Evolutionary conservation across 1,140 invertebrate species (phyloP).

Genomic region (Drosophila baimaii): DNA sequence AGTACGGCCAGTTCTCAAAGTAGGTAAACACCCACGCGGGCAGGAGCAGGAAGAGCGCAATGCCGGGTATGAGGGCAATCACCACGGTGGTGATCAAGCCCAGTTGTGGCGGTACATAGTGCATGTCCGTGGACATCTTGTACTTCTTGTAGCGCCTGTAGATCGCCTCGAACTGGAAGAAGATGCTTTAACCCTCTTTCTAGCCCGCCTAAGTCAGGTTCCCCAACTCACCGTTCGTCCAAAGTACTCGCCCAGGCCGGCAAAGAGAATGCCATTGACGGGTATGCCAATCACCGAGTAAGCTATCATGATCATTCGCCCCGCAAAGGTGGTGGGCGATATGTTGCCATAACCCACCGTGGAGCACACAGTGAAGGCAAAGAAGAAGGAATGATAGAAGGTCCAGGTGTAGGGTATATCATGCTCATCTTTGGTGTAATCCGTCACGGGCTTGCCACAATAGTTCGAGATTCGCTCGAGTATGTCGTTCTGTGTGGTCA

Average conservation of each 20-base stretch:
- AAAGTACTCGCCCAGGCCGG: slow-evolving; percentile 92
- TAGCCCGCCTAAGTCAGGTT: accelerated
- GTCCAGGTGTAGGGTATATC: slow-evolving; percentile 90
- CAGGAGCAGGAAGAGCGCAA: slow-evolving; percentile 95
- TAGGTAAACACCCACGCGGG: slow-evolving; percentile 94
- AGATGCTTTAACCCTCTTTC: not conserved
- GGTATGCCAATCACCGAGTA: slow-evolving; percentile 98
- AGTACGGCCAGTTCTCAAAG: slow-evolving; percentile 95
- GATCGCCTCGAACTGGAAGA: slow-evolving; percentile 87
- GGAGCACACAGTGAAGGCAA: slow-evolving; percentile 96
- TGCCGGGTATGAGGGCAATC: slow-evolving; percentile 92
- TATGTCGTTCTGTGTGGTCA: slow-evolving; percentile 86
- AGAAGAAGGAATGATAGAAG: slow-evolving; percentile 97
- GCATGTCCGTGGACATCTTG: slow-evolving; percentile 86
- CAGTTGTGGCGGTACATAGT: slow-evolving; percentile 88
- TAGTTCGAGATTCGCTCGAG: slow-evolving; percentile 88
- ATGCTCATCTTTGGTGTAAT: slow-evolving; percentile 86
- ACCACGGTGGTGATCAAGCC: slow-evolving; percentile 91
- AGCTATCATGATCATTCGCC: slow-evolving; percentile 95
- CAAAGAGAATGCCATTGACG: slow-evolving; percentile 94
- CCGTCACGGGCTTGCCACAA: slow-evolving; percentile 89
- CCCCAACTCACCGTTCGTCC: slow-evolving; percentile 87
- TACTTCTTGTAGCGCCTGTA: slow-evolving; percentile 91
- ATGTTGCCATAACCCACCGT: slow-evolving; percentile 97
- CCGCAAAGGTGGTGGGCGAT: slow-evolving; percentile 92